Evolutionary conservation across 1,140 invertebrate genomes (phyloP), one percentile per base, ranked within the genome.

Genomic region (Sycophaga agraensis): DNA sequence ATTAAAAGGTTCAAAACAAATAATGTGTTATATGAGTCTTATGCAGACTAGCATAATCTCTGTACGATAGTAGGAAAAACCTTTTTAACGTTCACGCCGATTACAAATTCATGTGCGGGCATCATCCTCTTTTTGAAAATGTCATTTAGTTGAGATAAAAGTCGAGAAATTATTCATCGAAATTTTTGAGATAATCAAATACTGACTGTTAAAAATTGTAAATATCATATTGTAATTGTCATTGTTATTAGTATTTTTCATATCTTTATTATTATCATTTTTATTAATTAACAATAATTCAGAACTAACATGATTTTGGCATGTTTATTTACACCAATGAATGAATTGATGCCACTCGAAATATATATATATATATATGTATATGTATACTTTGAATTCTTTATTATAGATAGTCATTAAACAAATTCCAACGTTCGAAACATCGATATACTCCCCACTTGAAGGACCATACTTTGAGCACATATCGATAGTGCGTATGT

Each of bases 341-440:
- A 57, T 48, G 8, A 21, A 48, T 34, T 56, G 6, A 26, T 48
- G 37, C 55, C 26, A 57, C 34, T 48, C 31, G 14, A 46, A 46
- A 46, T 34, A 46, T 40, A 24, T 14, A 35, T 43, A 46, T 28
- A 6, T 53, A 40, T 28, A 28, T 6, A 46, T n/a, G n/a, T n/a
- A n/a, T n/a, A n/a, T 37, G 2, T 51, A n/a, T 49, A 34, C 17
- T 72, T 68, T 68, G 70, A 75, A 76, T 78, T 73, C 68, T 77
- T 77, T 66, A 78, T 71, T 55, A 53, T 31, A 31, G 21, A 63
- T 76, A 73, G 76, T 78, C 74, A 78, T 78, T 74, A 78, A 77
- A 77, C 74, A 76, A 79, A 77, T 73, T 65, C 66, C 73, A 79
- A 78, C 75, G 73, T 76, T 76, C 68, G 66, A 79, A 79, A 77